Evolutionary conservation across 2,797 vertebrate species (phyloP), one percentile per base, ranked within the genome.

Genomic region (Oceanodroma leucorhoa): DNA sequence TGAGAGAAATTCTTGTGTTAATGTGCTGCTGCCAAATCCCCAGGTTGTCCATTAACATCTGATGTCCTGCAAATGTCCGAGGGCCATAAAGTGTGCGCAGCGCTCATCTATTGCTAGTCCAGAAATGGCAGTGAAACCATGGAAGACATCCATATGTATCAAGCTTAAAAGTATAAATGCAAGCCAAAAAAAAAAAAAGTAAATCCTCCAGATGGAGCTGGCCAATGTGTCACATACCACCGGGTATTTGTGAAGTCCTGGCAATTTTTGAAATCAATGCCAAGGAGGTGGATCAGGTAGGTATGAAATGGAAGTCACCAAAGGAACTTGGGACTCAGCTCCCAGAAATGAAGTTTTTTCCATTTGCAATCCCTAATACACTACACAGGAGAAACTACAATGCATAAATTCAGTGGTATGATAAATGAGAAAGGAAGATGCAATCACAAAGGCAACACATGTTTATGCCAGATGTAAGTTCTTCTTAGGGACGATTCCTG

Each of bases 31-130:
- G 19, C 24, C 51, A 93, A 87, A 83, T 76, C 29, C 26, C 40
- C 62, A 58, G 41, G 58, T 21, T 79, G 34, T 11, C 50, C 26
- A 55, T 61, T 71, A 92, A 89, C 8, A 61, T 72, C 18, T 32
- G 30, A 84, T 62, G 62, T 36, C 66, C 81, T 76, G 36, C 48
- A 79, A 82, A 76, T 14, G 8, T 78, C 53, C 3, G 3, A 69
- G 21, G 38, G 34, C n/a, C 32, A 46, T 46, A 57, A 92, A 40
- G 6, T 13, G 6, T 22, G 14, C 0, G 0, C 11, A 78, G 18
- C 32, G 14, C 26, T 69, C 27, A 57, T 23, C 65, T 40, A 48
- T 2, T 30, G 8, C 45, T 72, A 50, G 66, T 46, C 57, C 43
- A 76, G 66, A 94, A 92, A 84, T 36, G n/a, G 20, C 48, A 41